Conservation (phyloP, 2,113 vertebrate genomes). For the Notarius quadriscutis region DNA sequence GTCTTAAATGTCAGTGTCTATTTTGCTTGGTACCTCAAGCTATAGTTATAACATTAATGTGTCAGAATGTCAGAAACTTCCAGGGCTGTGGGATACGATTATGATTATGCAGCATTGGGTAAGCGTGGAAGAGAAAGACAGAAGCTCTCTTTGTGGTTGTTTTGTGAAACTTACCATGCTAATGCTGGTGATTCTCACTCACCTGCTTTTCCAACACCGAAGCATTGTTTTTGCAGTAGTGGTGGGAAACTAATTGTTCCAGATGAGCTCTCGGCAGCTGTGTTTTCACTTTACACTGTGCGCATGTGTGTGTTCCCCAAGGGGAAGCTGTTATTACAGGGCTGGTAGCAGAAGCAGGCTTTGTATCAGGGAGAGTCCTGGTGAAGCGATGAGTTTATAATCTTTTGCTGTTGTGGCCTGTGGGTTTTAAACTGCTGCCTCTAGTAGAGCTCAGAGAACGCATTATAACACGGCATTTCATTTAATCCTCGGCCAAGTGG, state of each 20-base stretch:
- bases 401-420: conserved; percentile 15
- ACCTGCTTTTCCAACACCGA: conserved; percentile 24
- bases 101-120: neutral
- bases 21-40: conserved; percentile 24
- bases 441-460: conserved; percentile 9
- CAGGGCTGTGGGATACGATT: conserved; percentile 4
- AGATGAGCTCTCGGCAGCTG: conserved; percentile 19
- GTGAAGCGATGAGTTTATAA: conserved; percentile 39
- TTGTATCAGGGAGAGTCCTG: conserved; percentile 2
- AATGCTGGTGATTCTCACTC: neutral
- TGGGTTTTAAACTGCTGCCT: conserved; percentile 28
- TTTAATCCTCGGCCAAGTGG: conserved; percentile 33
- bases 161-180: neutral
- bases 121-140: neutral
- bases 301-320: conserved; percentile 15
- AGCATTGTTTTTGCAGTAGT: conserved; percentile 1
- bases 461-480: neutral
- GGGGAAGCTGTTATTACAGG: conserved; percentile 13
- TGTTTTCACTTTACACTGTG: conserved; percentile 9
- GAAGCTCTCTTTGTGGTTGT: neutral
- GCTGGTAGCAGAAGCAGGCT: conserved; percentile 10
- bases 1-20: conserved; percentile 21
- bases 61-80: neutral
- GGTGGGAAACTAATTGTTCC: conserved; percentile 32
- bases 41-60: conserved; percentile 4